phyloP scores from a whole-genome alignment of 2,797 vertebrate species.

The Pelodytes ibericus region DNA sequence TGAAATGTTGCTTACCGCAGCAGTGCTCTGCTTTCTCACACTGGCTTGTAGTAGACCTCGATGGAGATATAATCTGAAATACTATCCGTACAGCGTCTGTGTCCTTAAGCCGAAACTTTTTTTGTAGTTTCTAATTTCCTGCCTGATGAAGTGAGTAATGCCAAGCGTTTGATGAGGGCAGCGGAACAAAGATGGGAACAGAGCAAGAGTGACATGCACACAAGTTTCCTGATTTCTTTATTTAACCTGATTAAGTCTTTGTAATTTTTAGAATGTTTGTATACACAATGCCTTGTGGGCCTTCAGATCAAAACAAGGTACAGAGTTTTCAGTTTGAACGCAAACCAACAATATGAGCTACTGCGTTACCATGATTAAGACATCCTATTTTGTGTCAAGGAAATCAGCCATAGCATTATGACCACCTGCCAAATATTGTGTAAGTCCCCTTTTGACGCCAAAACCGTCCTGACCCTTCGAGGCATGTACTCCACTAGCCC shows the following conservation, averaged over 20 bases:
- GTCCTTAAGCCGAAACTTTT: slow-evolving; percentile 23
- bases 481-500: too few species aligned
- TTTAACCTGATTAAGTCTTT: slow-evolving; percentile 1
- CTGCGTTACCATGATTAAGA: neutral
- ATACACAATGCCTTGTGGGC: neutral
- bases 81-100: slow-evolving; percentile 23
- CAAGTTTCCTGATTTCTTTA: slow-evolving; percentile 11
- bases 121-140: slow-evolving; percentile 41
- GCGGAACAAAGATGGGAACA: slow-evolving; percentile 30
- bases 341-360: neutral
- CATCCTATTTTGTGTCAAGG: neutral
- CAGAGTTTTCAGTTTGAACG: neutral
- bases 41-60: slow-evolving; percentile 6
- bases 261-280: neutral
- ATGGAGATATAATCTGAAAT: slow-evolving; percentile 29
- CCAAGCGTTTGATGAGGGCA: slow-evolving; percentile 6
- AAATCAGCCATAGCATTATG: too few species aligned
- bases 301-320: neutral
- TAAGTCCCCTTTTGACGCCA: too few species aligned
- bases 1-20: neutral
- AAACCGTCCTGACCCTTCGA: too few species aligned
- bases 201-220: neutral
- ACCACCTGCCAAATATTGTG: too few species aligned
- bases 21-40: slow-evolving; percentile 17
- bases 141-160: slow-evolving; percentile 24